phyloP scores from a whole-genome alignment of 2,113 vertebrate genomes.

The Lophius piscatorius region DNA sequence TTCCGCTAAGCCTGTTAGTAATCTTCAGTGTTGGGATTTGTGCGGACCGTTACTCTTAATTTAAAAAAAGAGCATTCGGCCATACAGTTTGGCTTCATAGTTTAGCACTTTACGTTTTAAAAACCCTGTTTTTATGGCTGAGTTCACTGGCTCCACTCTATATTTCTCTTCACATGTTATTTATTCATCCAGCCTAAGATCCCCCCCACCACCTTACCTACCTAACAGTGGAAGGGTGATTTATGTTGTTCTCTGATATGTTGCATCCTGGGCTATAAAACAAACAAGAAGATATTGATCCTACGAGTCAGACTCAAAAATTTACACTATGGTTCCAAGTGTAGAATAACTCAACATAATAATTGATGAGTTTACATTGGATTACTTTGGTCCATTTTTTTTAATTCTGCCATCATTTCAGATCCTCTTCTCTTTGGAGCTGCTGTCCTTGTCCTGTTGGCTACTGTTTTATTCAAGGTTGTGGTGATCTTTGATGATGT shows the following conservation, averaged over 20 bases:
- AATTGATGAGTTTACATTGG: constrained; percentile 4
- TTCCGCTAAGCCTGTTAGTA: constrained; percentile 30
- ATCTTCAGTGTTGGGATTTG: constrained; percentile 35
- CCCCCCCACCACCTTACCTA: constrained; percentile 13
- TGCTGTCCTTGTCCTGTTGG: constrained; percentile 26
- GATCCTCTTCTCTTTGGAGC: constrained; percentile 12
- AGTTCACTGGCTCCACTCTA: constrained; percentile 28
- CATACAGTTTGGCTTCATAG: no score
- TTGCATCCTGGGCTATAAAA: constrained; percentile 35
- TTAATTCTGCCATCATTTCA: background rate
- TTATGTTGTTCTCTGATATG: background rate
- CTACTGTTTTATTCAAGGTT: constrained; percentile 39
- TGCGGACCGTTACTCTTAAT: constrained; percentile 23
- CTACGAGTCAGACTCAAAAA: constrained; percentile 16
- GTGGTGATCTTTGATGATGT: constrained; percentile 46
- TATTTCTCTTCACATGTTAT: constrained; percentile 24
- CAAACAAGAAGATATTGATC: constrained; percentile 11
- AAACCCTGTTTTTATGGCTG: constrained; percentile 8
- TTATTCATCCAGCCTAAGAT: constrained; percentile 26
- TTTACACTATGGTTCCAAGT: constrained; percentile 7
- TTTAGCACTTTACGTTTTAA: no score
- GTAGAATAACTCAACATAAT: background rate
- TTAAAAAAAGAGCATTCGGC: no score
- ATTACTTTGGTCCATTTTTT: background rate
- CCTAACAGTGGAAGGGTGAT: background rate